These are phyloP conservation scores for Chaetops frenatus DNA, from an alignment of 2,113 vertebrate genomes.

Conservation along the genomic window DNA sequence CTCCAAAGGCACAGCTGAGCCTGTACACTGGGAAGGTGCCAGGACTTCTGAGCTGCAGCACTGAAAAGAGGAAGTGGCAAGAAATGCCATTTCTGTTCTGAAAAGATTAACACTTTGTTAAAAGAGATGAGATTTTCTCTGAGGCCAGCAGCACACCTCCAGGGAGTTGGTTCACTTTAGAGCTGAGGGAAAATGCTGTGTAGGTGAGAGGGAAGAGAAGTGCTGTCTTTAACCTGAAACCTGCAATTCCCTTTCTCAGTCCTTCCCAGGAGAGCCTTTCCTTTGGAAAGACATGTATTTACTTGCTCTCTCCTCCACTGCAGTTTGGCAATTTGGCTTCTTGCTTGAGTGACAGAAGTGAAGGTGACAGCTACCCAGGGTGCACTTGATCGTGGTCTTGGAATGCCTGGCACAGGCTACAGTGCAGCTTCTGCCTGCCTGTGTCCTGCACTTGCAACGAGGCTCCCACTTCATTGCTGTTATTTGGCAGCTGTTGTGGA, in stretches of 20 bases:
- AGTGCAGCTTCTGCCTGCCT: background rate
- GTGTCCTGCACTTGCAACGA: background rate
- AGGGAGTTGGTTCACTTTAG: background rate
- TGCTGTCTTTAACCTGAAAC: background rate
- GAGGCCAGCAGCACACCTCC: background rate
- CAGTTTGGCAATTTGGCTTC: background rate
- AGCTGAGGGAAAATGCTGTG: background rate
- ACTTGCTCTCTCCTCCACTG: background rate
- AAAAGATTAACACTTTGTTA: background rate
- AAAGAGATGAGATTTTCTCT: background rate
- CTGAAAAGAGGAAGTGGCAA: background rate
- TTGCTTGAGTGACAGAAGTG: background rate
- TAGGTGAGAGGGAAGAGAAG: background rate
- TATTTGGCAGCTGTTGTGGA: background rate
- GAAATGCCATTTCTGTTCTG: background rate
- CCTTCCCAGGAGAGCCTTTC: background rate
- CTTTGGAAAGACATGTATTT: background rate
- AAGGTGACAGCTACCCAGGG: background rate
- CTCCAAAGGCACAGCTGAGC: background rate
- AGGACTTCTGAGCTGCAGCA: background rate
- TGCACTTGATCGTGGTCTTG: background rate
- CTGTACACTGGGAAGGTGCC: background rate
- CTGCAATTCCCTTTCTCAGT: background rate
- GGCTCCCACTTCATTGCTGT: background rate
- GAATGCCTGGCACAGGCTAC: background rate